phyloP scores from a whole-genome alignment of 2,113 vertebrate genomes.

The Leucopternis melanops region DNA sequence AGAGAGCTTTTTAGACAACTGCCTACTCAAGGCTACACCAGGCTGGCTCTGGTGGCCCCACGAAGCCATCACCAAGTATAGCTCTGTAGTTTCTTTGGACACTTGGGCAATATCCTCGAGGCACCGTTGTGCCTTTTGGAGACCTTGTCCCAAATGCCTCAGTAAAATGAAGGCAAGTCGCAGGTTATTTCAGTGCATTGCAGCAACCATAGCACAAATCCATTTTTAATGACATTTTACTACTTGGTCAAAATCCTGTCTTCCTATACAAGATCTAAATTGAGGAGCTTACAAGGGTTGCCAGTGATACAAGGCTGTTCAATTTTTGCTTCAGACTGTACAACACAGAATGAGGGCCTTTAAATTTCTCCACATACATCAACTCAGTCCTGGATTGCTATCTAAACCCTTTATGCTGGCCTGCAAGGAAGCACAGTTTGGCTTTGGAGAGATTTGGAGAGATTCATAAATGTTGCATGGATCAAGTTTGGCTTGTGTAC shows the following conservation, averaged over 20 bases:
- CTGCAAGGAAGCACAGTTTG: neutral
- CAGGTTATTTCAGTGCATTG: neutral
- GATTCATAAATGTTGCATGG: neutral
- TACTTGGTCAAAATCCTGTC: neutral
- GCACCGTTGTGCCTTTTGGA: neutral
- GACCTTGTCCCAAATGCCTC: neutral
- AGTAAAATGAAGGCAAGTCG: neutral
- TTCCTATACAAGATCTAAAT: neutral
- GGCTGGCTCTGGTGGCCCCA: neutral
- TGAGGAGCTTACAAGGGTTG: neutral
- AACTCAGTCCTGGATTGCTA: neutral
- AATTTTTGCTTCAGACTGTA: neutral
- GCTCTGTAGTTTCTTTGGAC: neutral
- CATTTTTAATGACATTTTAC: neutral
- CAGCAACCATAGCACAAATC: neutral
- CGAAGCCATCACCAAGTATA: neutral
- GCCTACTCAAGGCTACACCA: neutral
- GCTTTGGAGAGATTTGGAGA: neutral
- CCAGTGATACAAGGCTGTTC: neutral
- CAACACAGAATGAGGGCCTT: neutral
- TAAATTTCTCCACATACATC: neutral
- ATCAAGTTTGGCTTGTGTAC: neutral
- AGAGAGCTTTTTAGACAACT: neutral
- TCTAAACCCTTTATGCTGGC: neutral
- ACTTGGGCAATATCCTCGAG: neutral